Percentiles rank a stretch among this genome's conserved stretches.
phyloP scores from a whole-genome alignment of 2,888 invertebrate species.

The Chalcis sispes region DNA sequence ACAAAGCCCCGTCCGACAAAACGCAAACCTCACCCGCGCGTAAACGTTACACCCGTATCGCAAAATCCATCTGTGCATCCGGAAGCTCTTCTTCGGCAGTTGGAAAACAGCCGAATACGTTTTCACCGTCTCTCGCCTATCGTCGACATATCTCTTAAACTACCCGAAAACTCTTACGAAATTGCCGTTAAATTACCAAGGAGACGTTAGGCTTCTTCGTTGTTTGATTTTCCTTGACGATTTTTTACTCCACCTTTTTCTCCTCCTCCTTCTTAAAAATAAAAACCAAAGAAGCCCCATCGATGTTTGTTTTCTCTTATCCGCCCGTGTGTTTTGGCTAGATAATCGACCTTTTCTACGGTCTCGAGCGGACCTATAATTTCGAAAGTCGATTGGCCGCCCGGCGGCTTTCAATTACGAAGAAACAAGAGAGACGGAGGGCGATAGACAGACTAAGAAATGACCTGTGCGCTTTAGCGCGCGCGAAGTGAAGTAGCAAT shows the following conservation, averaged over 20 bases:
- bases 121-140: constrained; percentile 15
- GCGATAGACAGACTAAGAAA: constrained; percentile 2
- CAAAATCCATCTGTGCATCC: constrained; percentile 46
- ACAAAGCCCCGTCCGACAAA: constrained; percentile 1
- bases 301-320: constrained; percentile 36
- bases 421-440: background rate
- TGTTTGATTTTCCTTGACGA: constrained; percentile 2
- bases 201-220: constrained; percentile 6
- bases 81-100: constrained; percentile 16
- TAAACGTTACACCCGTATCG: constrained; percentile 22
- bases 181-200: constrained; percentile 55
- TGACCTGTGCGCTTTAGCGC: constrained; percentile 17
- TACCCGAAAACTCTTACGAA: constrained; percentile 15
- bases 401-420: constrained; percentile 35
- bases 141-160: constrained; percentile 27
- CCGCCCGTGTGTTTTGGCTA: constrained; percentile 13
- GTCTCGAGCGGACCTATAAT: constrained; percentile 42
- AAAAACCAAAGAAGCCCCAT: background rate
- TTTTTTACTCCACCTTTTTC: no score
- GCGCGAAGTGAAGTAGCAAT: constrained; percentile 40
- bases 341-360: constrained; percentile 35
- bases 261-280: constrained; percentile 13
- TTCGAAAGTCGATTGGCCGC: constrained; percentile 48
- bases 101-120: constrained; percentile 33
- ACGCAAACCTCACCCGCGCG: background rate